These are phyloP conservation scores for Lasius fuliginosus DNA, from an alignment of 2,888 invertebrate species.

Conservation along the genomic window DNA sequence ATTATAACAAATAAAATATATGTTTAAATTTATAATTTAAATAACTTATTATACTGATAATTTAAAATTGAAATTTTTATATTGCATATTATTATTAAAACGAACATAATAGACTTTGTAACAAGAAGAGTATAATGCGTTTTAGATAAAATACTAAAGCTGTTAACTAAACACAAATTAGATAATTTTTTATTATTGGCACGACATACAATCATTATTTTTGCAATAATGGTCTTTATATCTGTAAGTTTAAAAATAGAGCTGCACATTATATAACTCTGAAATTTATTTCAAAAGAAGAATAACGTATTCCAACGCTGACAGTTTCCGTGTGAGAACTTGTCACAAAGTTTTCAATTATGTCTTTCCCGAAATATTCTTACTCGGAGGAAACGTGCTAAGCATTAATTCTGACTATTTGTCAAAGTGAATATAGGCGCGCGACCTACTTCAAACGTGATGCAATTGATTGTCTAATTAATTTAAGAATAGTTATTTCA, in stretches of 20 bases:
- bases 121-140: neutral
- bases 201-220: neutral
- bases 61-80: neutral
- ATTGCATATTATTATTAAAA: neutral
- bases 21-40: neutral
- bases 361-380: neutral
- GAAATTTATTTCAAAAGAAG: neutral
- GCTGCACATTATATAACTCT: neutral
- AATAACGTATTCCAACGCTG: neutral
- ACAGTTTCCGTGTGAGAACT: constrained; percentile 4
- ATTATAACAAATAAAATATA: neutral
- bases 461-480: constrained; percentile 13
- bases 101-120: neutral
- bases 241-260: neutral
- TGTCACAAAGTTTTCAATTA: constrained; percentile 35
- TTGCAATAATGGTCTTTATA: neutral
- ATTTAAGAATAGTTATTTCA: constrained; percentile 7
- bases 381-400: neutral
- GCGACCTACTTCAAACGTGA: neutral
- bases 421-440: neutral
- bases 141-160: neutral
- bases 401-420: constrained; percentile 22
- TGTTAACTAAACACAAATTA: neutral
- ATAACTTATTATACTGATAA: neutral
- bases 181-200: neutral